These are phyloP conservation scores for Sphaerodactylus townsendi DNA, from an alignment of 2,113 vertebrate species.

Conservation along the genomic window DNA sequence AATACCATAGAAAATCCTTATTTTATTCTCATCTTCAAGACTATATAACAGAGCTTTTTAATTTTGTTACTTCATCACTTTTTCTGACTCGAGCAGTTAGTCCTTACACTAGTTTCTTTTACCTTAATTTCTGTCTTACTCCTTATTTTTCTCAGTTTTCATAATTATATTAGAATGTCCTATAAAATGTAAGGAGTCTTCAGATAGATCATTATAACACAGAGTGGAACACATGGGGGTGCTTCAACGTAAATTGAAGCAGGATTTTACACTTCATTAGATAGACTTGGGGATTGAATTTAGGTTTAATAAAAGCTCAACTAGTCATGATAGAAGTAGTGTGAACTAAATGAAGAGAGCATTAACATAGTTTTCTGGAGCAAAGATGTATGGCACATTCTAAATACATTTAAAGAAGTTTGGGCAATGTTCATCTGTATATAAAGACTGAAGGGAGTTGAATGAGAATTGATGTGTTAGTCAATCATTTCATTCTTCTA, in stretches of 20 bases:
- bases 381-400: slow-evolving; percentile 16
- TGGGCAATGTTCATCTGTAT: background rate
- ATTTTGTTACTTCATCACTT: background rate
- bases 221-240: slow-evolving; percentile 38
- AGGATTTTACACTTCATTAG: slow-evolving; percentile 61
- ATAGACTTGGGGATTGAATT: slow-evolving; percentile 51
- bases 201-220: slow-evolving; percentile 48
- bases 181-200: slow-evolving; percentile 49
- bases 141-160: slow-evolving; percentile 28
- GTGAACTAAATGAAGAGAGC: slow-evolving; percentile 13
- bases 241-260: slow-evolving; percentile 60
- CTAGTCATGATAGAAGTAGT: slow-evolving; percentile 48
- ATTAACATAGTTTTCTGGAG: slow-evolving; percentile 31
- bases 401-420: slow-evolving; percentile 12
- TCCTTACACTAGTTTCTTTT: background rate
- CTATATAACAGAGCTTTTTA: slow-evolving; percentile 5
- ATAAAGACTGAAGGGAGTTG: background rate
- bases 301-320: slow-evolving; percentile 63
- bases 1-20: accelerated
- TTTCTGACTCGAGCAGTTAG: background rate
- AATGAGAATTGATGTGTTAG: slow-evolving; percentile 24
- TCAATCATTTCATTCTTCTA: background rate
- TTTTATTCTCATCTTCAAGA: too few species aligned
- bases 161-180: slow-evolving; percentile 44
- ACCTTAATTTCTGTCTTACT: background rate